These are phyloP conservation scores for Platorchestia sp. DNA, from an alignment of 1,140 invertebrate species.

Conservation along the genomic window DNA sequence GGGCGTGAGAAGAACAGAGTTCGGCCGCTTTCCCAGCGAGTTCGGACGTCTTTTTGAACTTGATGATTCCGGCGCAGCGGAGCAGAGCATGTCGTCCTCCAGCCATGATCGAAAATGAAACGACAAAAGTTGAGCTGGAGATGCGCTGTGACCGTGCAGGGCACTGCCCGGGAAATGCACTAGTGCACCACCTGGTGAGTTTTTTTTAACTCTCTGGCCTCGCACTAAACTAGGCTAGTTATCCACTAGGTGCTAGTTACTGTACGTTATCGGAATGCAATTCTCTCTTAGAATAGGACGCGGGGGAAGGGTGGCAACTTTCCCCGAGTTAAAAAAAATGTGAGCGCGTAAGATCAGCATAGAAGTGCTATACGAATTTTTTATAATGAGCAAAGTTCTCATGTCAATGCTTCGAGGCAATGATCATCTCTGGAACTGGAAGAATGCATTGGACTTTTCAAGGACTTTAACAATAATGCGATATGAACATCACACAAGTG, in stretches of 20 bases:
- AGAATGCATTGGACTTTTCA: background rate
- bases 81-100: background rate
- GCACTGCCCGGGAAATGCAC: background rate
- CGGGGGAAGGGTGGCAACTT: background rate
- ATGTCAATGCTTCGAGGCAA: background rate
- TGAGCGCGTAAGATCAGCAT: background rate
- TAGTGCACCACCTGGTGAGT: background rate
- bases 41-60: background rate
- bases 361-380: background rate
- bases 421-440: background rate
- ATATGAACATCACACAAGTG: too few species aligned
- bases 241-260: background rate
- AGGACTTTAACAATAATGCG: background rate
- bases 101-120: slow-evolving; percentile 45
- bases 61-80: background rate
- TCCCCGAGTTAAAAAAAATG: background rate
- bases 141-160: background rate
- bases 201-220: background rate
- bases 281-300: background rate
- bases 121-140: slow-evolving; percentile 30
- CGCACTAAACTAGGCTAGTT: background rate
- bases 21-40: background rate
- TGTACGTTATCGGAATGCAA: background rate
- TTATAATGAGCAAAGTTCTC: background rate
- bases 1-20: background rate